Percentiles rank a stretch among this genome's conserved stretches.
Conservation (phyloP, 2,797 vertebrate genomes). For the Enteromius treurensis region DNA sequence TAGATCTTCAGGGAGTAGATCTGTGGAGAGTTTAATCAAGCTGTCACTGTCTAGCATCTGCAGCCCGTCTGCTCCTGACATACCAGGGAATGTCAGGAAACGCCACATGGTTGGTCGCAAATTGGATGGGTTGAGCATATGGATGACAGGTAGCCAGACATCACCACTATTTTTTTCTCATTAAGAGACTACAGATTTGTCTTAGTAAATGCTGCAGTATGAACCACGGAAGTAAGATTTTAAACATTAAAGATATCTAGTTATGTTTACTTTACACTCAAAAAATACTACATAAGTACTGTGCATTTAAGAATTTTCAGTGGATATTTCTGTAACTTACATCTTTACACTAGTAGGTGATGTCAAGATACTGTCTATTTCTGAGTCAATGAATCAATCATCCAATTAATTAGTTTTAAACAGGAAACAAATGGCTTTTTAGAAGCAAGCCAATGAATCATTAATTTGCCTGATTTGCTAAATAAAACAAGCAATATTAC, state of each 20-base stretch:
- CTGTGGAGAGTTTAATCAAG: constrained; percentile 69
- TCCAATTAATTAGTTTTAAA: neutral
- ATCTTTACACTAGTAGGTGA: neutral
- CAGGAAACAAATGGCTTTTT: neutral
- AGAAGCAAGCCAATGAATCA: neutral
- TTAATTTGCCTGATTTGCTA: neutral
- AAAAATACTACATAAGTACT: neutral
- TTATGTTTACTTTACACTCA: neutral
- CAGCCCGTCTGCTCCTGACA: constrained; percentile 62
- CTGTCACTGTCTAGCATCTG: constrained; percentile 76
- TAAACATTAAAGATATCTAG: neutral
- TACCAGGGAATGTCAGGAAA: constrained; percentile 68
- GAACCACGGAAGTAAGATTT: neutral
- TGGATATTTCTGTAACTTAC: neutral
- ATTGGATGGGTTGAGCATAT: constrained; percentile 45
- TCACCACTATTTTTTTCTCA: constrained; percentile 25
- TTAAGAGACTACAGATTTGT: constrained; percentile 18
- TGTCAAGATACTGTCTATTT: neutral
- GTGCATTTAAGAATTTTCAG: neutral
- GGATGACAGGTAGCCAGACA: constrained; percentile 37
- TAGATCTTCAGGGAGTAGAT: constrained; percentile 55
- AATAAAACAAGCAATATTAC: neutral
- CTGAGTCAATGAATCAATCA: neutral
- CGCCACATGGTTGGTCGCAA: constrained; percentile 29
- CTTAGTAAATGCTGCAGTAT: neutral